Conservation (phyloP, 1,140 invertebrate genomes). For the Drosophila miranda region DNA sequence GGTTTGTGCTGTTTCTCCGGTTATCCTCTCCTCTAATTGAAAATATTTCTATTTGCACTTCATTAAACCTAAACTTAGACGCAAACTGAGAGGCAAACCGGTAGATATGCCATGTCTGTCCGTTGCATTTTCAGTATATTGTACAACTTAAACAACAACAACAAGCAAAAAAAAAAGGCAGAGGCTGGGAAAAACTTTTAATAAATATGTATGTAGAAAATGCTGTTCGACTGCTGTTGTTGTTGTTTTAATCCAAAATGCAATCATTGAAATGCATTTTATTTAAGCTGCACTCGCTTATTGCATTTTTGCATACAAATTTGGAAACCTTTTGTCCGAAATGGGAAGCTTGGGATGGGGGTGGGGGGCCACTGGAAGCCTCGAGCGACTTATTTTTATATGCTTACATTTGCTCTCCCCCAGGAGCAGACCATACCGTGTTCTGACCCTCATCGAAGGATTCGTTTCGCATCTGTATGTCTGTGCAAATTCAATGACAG, state of each 20-base stretch:
- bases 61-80: conserved; percentile 64
- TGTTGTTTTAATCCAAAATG: conserved; percentile 72
- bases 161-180: no score
- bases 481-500: conserved; percentile 67
- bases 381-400: conserved; percentile 73
- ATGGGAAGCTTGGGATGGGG: neutral
- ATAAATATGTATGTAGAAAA: conserved; percentile 47
- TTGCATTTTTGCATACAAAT: conserved; percentile 77
- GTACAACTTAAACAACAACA: neutral
- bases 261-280: conserved; percentile 79
- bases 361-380: conserved; percentile 14
- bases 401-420: conserved; percentile 55
- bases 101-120: conserved; percentile 28
- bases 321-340: conserved; percentile 53
- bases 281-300: conserved; percentile 75
- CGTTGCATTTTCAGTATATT: conserved; percentile 25
- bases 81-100: conserved; percentile 18
- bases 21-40: conserved; percentile 63
- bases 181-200: conserved; percentile 18
- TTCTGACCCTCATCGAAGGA: conserved; percentile 15
- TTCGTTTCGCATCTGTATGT: neutral
- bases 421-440: conserved; percentile 1
- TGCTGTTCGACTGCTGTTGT: conserved; percentile 30
- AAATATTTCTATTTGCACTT: conserved; percentile 77
- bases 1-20: conserved; percentile 14